Conservation (phyloP, 2,113 vertebrate genomes). For the Neofelis nebulosa region DNA sequence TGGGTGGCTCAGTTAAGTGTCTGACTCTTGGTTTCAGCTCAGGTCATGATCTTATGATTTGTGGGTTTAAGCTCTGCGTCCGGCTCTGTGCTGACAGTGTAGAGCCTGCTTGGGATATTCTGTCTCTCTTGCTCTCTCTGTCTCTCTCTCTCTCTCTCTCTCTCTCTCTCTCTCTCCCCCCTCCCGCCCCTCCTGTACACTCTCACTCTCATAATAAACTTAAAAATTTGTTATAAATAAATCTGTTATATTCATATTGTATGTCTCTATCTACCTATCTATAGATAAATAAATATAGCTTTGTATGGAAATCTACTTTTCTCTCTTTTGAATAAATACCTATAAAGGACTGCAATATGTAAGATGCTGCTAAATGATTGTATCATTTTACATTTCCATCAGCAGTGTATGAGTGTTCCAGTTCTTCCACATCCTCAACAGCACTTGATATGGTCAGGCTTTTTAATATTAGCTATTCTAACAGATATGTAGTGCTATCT, state of each 20-base stretch:
- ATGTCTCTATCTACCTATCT: not conserved
- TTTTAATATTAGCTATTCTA: not conserved
- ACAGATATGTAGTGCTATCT: not conserved
- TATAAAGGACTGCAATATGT: not conserved
- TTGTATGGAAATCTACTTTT: not conserved
- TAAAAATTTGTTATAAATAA: no score
- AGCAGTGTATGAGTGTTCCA: not conserved
- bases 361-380: not conserved
- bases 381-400: not conserved
- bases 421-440: not conserved
- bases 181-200: no score
- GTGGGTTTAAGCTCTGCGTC: no score
- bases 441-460: not conserved
- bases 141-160: no score
- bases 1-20: no score
- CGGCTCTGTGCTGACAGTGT: no score
- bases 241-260: not conserved
- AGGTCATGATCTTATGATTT: no score
- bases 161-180: no score
- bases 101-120: no score
- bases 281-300: not conserved
- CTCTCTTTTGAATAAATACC: not conserved
- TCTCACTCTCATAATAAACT: no score
- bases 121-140: no score
- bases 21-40: no score